phyloP scores from a whole-genome alignment of 1,140 invertebrate genomes.

The Teleopsis dalmanni region DNA sequence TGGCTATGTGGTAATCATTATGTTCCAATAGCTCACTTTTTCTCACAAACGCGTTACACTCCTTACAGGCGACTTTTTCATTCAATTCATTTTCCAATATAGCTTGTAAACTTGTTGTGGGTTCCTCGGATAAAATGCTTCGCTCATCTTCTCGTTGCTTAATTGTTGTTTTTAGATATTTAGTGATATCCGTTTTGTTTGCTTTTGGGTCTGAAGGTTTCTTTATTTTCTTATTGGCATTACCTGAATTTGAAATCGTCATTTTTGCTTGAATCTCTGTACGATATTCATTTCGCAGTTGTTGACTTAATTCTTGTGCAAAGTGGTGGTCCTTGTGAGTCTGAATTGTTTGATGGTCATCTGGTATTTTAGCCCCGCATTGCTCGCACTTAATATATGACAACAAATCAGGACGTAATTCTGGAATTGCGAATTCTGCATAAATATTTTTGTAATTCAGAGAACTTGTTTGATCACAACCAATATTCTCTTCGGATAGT shows the following conservation, averaged over 20 bases:
- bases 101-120: not conserved
- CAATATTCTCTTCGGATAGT: conserved; percentile 15
- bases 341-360: conserved; percentile 38
- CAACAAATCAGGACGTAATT: conserved; percentile 21
- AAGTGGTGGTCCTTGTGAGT: conserved; percentile 56
- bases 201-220: not conserved
- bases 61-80: conserved; percentile 48
- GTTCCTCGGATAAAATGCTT: too few relatives aligned
- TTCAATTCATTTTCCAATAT: not conserved
- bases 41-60: conserved; percentile 56
- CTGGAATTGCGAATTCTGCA: conserved; percentile 27
- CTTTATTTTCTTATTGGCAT: conserved; percentile 9
- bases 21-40: conserved; percentile 55
- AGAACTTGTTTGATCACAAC: not conserved
- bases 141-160: too few relatives aligned
- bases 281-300: conserved; percentile 42
- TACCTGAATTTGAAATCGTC: conserved; percentile 4
- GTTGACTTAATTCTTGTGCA: conserved; percentile 50
- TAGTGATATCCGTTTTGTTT: conserved; percentile 11
- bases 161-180: conserved; percentile 10
- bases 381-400: conserved; percentile 50
- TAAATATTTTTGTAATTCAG: conserved; percentile 16
- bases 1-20: conserved; percentile 64
- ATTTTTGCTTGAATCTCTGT: conserved; percentile 22
- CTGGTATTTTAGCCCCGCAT: conserved; percentile 38